Evolutionary conservation across 2,113 vertebrate genomes (phyloP).

Genomic region (Atherinomorus stipes): DNA sequence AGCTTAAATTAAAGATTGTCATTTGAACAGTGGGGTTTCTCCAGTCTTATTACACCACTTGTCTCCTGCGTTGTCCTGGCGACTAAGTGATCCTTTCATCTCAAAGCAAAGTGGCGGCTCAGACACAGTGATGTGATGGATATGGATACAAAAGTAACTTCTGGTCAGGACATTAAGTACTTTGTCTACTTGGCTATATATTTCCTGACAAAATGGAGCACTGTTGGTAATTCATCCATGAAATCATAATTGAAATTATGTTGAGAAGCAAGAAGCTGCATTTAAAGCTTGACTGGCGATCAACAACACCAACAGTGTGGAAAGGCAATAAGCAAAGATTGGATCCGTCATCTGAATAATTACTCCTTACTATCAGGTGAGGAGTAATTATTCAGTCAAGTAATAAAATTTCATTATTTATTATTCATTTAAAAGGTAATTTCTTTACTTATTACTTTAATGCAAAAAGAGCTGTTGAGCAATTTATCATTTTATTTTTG

Average conservation of each 20-base stretch:
- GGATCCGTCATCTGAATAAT: conserved; percentile 9
- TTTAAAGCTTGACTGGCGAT: conserved; percentile 45
- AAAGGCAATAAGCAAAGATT: conserved; percentile 18
- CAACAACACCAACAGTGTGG: conserved; percentile 40
- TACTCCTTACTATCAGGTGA: neutral
- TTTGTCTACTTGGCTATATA: conserved; percentile 25
- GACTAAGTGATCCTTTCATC: conserved; percentile 4
- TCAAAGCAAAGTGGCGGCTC: neutral
- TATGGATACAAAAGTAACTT: conserved; percentile 9
- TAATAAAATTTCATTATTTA: conserved; percentile 42
- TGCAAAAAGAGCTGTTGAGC: conserved; percentile 26
- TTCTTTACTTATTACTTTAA: conserved; percentile 21
- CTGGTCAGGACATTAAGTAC: conserved; percentile 19
- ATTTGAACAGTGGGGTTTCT: conserved; percentile 20
- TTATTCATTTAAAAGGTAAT: conserved; percentile 36
- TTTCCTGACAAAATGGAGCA: conserved; percentile 29
- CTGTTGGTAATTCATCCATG: conserved; percentile 42
- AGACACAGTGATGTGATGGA: neutral
- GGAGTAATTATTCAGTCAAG: conserved; percentile 38
- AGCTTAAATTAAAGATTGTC: conserved; percentile 20
- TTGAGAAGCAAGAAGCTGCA: conserved; percentile 34
- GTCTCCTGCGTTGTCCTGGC: conserved; percentile 7
- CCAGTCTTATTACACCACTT: neutral
- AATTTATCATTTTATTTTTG: conserved; percentile 30
- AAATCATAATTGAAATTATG: conserved; percentile 54